phyloP scores from a whole-genome alignment of 2,888 invertebrate genomes.

The Ypsolopha sequella region DNA sequence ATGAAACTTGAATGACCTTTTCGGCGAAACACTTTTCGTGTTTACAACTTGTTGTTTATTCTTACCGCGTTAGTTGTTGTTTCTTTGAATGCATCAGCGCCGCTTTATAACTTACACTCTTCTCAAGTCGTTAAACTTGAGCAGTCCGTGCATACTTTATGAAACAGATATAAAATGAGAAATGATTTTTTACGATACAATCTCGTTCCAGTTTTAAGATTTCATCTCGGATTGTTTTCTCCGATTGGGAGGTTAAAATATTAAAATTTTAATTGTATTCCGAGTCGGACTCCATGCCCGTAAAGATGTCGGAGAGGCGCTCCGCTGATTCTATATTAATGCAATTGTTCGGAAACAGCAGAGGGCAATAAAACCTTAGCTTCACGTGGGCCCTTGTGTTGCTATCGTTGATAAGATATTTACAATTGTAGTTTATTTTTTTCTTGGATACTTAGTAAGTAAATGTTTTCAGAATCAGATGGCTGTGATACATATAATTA shows the following conservation, averaged over 20 bases:
- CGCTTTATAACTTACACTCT: neutral
- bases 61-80: neutral
- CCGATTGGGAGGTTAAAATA: constrained; percentile 50
- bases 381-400: constrained; percentile 10
- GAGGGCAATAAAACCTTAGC: constrained; percentile 59
- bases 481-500: no score
- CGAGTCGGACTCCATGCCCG: constrained; percentile 25
- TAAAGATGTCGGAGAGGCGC: constrained; percentile 52
- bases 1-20: constrained; percentile 16
- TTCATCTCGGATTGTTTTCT: constrained; percentile 9
- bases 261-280: constrained; percentile 61
- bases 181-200: constrained; percentile 3
- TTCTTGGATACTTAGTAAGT: neutral
- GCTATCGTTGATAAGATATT: neutral
- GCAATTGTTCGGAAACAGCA: constrained; percentile 66
- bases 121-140: neutral
- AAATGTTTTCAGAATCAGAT: no score
- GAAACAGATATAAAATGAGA: neutral
- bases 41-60: constrained; percentile 7
- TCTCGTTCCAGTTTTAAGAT: neutral
- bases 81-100: neutral
- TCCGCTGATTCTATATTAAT: constrained; percentile 66
- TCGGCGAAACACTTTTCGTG: constrained; percentile 9
- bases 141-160: neutral
- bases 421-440: neutral